Percentiles rank a stretch among this genome's conserved stretches.
These are phyloP conservation scores for Ips nitidus DNA, from an alignment of 1,140 invertebrate species.

Conservation along the genomic window DNA sequence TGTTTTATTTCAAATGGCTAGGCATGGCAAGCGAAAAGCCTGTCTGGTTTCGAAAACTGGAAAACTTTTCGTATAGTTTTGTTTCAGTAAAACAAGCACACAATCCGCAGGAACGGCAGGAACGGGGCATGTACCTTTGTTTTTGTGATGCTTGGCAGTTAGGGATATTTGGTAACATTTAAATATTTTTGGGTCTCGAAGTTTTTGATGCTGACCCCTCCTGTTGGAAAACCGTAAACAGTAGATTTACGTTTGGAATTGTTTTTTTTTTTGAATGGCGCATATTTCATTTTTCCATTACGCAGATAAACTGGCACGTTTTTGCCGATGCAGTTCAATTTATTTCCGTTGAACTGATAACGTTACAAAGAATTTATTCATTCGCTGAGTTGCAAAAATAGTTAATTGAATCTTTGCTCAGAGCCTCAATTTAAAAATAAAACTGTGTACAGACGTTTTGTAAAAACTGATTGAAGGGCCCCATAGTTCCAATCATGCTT, in stretches of 20 bases:
- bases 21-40: background rate
- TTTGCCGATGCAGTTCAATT: slow-evolving; percentile 6
- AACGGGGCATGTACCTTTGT: slow-evolving; percentile 1
- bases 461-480: too few species aligned
- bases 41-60: slow-evolving; percentile 1
- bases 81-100: background rate
- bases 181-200: background rate
- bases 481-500: too few species aligned
- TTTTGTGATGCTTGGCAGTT: background rate
- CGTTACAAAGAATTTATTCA: slow-evolving; percentile 2
- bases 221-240: background rate
- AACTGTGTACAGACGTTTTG: background rate
- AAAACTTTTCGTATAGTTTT: slow-evolving; percentile 2
- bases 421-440: background rate
- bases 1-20: background rate
- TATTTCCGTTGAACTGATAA: background rate
- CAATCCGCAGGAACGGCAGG: slow-evolving; percentile 2
- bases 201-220: background rate
- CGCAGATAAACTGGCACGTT: slow-evolving; percentile 3
- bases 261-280: background rate
- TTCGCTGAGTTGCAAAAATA: slow-evolving; percentile 1
- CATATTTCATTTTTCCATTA: slow-evolving; percentile 7
- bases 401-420: background rate
- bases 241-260: background rate
- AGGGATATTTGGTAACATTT: background rate